Evolutionary conservation across 30 jellyfish, hydroid and myxozoan species (phyloP), one percentile per base, ranked within the genome.

Genomic region (Mastigias papua): DNA sequence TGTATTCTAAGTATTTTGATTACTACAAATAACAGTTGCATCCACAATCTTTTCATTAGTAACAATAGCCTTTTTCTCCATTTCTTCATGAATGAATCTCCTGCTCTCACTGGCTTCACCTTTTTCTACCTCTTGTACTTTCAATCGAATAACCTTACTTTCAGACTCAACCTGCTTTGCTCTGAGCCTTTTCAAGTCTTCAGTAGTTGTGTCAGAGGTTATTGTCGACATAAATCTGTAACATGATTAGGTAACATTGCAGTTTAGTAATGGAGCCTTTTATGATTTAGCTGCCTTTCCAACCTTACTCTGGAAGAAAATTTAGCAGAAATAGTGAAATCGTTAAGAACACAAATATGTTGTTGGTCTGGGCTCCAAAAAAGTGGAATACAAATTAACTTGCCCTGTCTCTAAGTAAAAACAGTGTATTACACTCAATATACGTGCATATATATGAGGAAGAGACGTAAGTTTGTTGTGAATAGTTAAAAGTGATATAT

Each of bases 181-280:
- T 54, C 86, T 30, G 30, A 74, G 72, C 71, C 19, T 48, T 54
- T 74, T 74, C 71, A 74, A 54, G n/a, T 74, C 86, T 6, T 54
- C 71, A 23, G 22, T n/a, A 31, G 54, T 74, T 2, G 86, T 74
- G 25, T 54, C 71, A 10, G 72, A 74, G 0, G 86, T 48, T 20
- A 74, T 50, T 11, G 46, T n/a, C 23, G 29, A 61, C 72, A 74
- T 27, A 32, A 74, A 23, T 73, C 86, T 74, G 50, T 21, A n/a
- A 22, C 33, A 13, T 63, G 0, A 2, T 15, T 64, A 26, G 15
- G 76, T 17, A 65, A 65, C 34, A 20, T 19, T 6, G 34, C 21
- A 65, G 25, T 65, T 0, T 26, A 26, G 23, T n/a, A 25, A 11
- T 17, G 49, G 54, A 15, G 13, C 7, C n/a, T n/a, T n/a, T n/a